These are phyloP conservation scores for Cabera pusaria DNA, from an alignment of 2,888 invertebrate genomes.

Conservation along the genomic window DNA sequence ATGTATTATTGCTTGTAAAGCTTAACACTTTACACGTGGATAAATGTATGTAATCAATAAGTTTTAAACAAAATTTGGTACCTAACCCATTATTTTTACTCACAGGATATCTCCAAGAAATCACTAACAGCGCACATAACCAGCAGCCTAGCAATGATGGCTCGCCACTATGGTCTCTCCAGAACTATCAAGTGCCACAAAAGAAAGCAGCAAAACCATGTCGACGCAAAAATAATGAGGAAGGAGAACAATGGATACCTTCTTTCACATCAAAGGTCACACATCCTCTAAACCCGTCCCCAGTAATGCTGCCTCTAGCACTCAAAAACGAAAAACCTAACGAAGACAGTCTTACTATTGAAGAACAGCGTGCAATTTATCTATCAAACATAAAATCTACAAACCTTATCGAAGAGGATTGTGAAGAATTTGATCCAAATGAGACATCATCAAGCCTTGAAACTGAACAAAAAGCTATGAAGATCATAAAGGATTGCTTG, in stretches of 20 bases:
- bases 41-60: too few species aligned
- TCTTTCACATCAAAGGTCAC: conserved; percentile 13
- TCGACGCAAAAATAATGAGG: conserved; percentile 24
- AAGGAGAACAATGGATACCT: conserved; percentile 21
- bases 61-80: too few species aligned
- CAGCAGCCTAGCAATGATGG: conserved; percentile 4
- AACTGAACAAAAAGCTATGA: conserved; percentile 4
- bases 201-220: conserved; percentile 32
- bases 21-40: too few species aligned
- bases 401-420: conserved; percentile 15
- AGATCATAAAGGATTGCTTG: conserved; percentile 13
- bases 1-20: too few species aligned
- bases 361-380: neutral
- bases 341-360: neutral
- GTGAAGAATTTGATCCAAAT: conserved; percentile 2
- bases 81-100: too few species aligned
- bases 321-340: conserved; percentile 19
- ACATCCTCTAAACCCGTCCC: conserved; percentile 17
- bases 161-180: conserved; percentile 3
- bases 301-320: conserved; percentile 23
- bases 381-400: neutral
- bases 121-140: conserved; percentile 3
- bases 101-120: conserved; percentile 25
- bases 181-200: conserved; percentile 8
- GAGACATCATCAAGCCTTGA: neutral